Evolutionary conservation across 1,140 invertebrate species (phyloP), one percentile per base, ranked within the genome.

Genomic region (Caerostris extrusa): DNA sequence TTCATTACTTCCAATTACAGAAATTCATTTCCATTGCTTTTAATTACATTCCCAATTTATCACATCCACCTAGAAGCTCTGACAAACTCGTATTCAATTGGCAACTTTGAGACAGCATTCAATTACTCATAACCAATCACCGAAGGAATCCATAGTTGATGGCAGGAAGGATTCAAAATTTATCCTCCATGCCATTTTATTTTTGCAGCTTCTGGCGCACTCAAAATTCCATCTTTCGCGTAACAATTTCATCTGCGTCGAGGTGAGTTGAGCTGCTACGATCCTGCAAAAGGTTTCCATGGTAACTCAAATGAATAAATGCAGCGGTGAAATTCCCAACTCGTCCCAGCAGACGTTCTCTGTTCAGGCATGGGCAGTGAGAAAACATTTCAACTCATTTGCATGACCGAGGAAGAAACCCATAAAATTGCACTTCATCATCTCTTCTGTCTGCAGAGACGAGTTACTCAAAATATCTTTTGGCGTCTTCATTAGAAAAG

Each of bases 381-480:
- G 12, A 19, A 10, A n/a, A 19, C 10, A 8, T 34, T 71, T 34
- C 69, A 34, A 34, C 69, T 71, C 69, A 71, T 71, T 71, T 71
- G 69, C 69, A 71, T 71, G 69, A 10, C 7, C 12, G 61, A 5
- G 10, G 3, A 64, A 64, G 61, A 64, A 64, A 64, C 61, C 69
- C 69, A 71, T 71, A n/a, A 71, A 71, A 71, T 50, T 10, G 19
- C 69, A 71, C 69, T 71, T 71, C 69, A 71, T 71, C 69, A 71
- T 71, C 7, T 10, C n/a, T 71, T 71, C 69, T 34, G 19, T 71
- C n/a, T 34, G 69, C 1, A n/a, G 8, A 34, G 69, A 34, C 34
- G 34, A 34, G 34, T 34, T 34, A 34, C 34, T 34, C 34, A 71
- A 34, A 71, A 71, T 71, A 71, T 71, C 19, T 10, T 17, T 50